Base-by-base conservation (phyloP, 2,113 vertebrate genomes). In the Fulmarus glacialis region DNA sequence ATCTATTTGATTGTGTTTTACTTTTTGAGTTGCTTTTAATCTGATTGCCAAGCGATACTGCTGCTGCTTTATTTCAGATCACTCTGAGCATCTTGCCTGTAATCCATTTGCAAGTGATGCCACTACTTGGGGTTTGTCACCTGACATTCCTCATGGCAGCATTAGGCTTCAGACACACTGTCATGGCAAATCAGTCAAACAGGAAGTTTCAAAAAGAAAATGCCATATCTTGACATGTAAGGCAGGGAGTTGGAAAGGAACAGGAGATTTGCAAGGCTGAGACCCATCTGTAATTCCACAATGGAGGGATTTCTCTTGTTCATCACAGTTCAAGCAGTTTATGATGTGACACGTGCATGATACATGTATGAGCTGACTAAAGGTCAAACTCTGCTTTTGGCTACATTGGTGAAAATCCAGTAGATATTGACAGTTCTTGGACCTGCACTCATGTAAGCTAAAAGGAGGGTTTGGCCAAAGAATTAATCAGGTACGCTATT, bases 1-100 rank as follows among this genome's bases (percentile, higher is more conserved):
- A 53, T 68, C 67, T 81, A 3, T 90, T 89, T 96, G 58, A 89
- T 93, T 83, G 45, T 71, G 32, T 13, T 95, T 96, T 90, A 40
- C 80, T 77, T 88, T 58, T 48, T 60, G 12, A 90, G 42, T 68
- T 82, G 73, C 84, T 79, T 94, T 93, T 73, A 89, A 82, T 75
- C 66, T 68, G 74, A 60, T 80, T 95, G 52, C 58, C 53, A 73
- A 70, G 48, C 2, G 9, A 70, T 77, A 53, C 27, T 73, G 21
- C 47, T 92, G 34, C 87, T 86, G 40, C 16, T 73, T 21, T 58
- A 59, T 80, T 88, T 86, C 90, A 62, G 40, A 58, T 58, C 34
- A 15, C 30, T 64, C 24, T 82, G 45, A 56, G 58, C 48, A 3
- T 77, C 66, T 77, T 34, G 24, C 60, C 40, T 86, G 75, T 58